Percentiles rank a stretch among this genome's conserved stretches.
These are phyloP conservation scores for Caenorhabditis sp. DNA, from an alignment of 2,888 invertebrate species.

Conservation along the genomic window DNA sequence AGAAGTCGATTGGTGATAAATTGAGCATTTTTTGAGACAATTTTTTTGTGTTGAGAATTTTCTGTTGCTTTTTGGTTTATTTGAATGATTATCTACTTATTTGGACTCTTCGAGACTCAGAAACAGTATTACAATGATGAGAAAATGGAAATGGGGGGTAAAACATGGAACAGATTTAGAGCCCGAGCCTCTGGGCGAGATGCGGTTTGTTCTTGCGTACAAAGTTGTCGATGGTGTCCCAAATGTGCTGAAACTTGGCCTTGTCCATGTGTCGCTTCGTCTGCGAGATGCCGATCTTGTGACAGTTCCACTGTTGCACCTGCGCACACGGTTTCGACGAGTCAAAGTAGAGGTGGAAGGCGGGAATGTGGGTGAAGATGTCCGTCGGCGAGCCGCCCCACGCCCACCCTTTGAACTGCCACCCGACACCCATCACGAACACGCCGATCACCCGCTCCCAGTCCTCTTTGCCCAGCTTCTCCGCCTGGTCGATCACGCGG, in stretches of 20 bases:
- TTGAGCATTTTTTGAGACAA: constrained; percentile 25
- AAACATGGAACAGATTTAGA: too few relatives aligned
- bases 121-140: too few relatives aligned
- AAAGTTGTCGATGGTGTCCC: constrained; percentile 96
- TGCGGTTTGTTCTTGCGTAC: constrained; percentile 93
- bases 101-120: too few relatives aligned
- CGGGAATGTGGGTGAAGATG: constrained; percentile 96
- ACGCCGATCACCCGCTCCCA: constrained; percentile 99
- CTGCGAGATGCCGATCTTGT: constrained; percentile 92
- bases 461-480: constrained; percentile 92
- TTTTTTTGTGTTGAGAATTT: constrained; percentile 4
- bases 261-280: constrained; percentile 97
- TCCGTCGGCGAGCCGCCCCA: constrained; percentile 98
- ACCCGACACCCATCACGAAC: constrained; percentile 95
- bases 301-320: constrained; percentile 93
- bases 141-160: too few relatives aligned
- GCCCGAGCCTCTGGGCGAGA: constrained; percentile 85
- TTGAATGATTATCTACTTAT: too few relatives aligned
- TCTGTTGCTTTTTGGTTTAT: constrained; percentile 23
- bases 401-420: constrained; percentile 99
- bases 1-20: constrained; percentile 59
- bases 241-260: constrained; percentile 95
- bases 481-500: constrained; percentile 95
- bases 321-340: constrained; percentile 93
- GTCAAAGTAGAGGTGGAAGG: constrained; percentile 96